These are phyloP conservation scores for Haemorhous mexicanus DNA, from an alignment of 2,113 vertebrate species.

Conservation along the genomic window DNA sequence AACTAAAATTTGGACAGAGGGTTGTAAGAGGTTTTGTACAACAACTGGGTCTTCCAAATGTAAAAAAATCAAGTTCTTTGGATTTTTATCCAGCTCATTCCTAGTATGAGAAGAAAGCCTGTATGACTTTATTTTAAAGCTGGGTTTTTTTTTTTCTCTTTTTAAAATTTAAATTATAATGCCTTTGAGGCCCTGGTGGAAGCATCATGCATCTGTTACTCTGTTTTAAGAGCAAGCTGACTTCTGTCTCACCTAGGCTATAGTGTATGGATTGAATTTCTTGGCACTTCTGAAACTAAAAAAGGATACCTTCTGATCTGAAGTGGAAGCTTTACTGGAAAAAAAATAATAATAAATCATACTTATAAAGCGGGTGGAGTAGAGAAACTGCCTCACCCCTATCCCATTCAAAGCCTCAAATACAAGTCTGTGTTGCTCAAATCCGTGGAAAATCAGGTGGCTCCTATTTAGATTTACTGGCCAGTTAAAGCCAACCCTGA, in stretches of 20 bases:
- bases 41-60: not conserved
- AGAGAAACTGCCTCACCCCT: not conserved
- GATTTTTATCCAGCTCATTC: not conserved
- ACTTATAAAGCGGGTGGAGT: not conserved
- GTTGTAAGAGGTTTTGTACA: not conserved
- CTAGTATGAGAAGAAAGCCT: not conserved
- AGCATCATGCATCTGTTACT: not conserved
- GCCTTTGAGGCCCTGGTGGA: not conserved
- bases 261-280: not conserved
- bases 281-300: not conserved
- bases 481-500: not conserved
- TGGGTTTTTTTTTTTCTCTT: rapidly evolving
- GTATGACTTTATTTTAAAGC: not conserved
- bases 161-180: not conserved
- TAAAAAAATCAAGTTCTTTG: not conserved
- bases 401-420: not conserved
- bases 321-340: not conserved
- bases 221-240: not conserved
- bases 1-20: not conserved
- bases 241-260: not conserved
- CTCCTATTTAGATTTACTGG: not conserved
- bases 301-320: not conserved
- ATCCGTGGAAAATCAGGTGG: not conserved
- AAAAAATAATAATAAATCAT: not conserved
- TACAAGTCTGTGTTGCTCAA: not conserved